These are phyloP conservation scores for Meta bourneti DNA, from an alignment of 2,888 invertebrate species.

Conservation along the genomic window DNA sequence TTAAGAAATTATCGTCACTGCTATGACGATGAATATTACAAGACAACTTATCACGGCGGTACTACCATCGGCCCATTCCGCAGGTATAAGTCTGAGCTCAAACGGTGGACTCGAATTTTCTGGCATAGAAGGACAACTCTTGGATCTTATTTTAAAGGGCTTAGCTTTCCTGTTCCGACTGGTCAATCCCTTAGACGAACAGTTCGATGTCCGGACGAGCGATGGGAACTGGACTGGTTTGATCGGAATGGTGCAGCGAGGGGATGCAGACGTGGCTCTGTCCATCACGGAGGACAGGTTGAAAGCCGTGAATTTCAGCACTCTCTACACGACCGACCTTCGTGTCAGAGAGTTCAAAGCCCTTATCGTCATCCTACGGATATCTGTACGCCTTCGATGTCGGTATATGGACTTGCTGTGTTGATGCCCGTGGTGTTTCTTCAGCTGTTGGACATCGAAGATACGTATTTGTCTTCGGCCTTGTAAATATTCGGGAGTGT, in stretches of 20 bases:
- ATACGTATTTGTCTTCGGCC: background rate
- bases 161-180: background rate
- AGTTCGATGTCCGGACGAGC: background rate
- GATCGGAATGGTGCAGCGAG: background rate
- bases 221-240: background rate
- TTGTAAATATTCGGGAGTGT: conserved; percentile 3
- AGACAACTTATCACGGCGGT: too few relatives aligned
- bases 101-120: too few relatives aligned
- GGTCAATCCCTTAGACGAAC: background rate
- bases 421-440: background rate
- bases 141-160: too few relatives aligned
- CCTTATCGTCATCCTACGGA: background rate
- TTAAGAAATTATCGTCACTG: too few relatives aligned
- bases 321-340: background rate
- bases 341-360: background rate
- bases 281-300: background rate
- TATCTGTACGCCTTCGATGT: background rate
- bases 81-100: too few relatives aligned
- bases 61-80: too few relatives aligned
- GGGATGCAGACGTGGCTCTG: background rate
- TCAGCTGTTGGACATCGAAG: background rate
- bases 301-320: background rate
- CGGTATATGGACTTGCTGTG: background rate
- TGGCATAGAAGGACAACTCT: too few relatives aligned
- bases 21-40: too few relatives aligned